Evolutionary conservation across 2,797 vertebrate genomes (phyloP), one percentile per base, ranked within the genome.

Genomic region (Micropoecilia bifurca): DNA sequence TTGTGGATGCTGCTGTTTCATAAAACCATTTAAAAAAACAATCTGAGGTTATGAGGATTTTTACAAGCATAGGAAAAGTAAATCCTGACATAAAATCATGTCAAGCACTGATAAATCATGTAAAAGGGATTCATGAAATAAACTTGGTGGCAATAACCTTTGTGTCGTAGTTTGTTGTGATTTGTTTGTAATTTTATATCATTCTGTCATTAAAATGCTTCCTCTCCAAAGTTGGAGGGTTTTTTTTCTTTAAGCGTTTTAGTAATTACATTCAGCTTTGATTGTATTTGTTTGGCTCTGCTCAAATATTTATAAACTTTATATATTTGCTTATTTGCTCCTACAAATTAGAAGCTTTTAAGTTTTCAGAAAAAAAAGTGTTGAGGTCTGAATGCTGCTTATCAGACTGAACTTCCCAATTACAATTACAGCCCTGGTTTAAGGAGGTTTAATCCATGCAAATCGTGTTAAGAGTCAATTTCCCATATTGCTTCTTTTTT

Each of bases 391-490:
- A 81, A 45, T 88, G 57, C 76, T 75, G 47, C 22, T 77, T 61
- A 45, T 72, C 81, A 77, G 83, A 69, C 73, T 81, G 71, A 76
- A 76, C 81, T 87, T 89, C 88, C 82, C 80, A 93, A 92, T 94
- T 84, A 89, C 59, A 82, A 80, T 93, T 86, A 91, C 63, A 77
- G 87, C 81, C 18, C 12, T 66, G 66, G 87, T 71, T 85, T 90
- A 83, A 82, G 79, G 83, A 73, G 66, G 39, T 69, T 83, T 92
- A 92, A 92, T 91, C 86, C 81, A 63, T 22, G 16, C 71, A 88
- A 94, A 95, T 91, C 91, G 13, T 85, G 89, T 94, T 93, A 89
- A 6, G 8, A 39, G 80, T 72, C 86, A 90, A 92, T 93, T 87
- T 80, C 48, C 66, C 73, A 85, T 89, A 91, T 91, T 92, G 84